Evolutionary conservation across 2,888 invertebrate genomes (phyloP), one percentile per base, ranked within the genome.

Genomic region (Caradrina clavipalpis): DNA sequence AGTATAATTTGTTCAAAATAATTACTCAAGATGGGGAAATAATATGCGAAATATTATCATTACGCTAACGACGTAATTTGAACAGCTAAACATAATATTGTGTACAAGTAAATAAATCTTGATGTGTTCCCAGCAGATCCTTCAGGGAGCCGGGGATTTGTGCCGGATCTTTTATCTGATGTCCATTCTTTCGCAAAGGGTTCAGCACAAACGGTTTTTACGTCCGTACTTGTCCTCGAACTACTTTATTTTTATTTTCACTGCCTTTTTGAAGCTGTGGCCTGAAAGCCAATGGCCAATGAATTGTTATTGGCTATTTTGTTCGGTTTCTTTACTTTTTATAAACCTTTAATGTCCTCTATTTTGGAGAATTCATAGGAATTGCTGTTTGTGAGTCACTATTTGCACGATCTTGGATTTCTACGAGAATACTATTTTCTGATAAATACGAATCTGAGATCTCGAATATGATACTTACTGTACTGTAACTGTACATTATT

Each of bases 151-250:
- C 21, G 21, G 81, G 82, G 87, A 84, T 86, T 83, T 81, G 80
- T 75, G 68, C 45, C 50, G 55, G 68, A 73, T 75, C 71, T 73
- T 76, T 84, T 82, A 86, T 86, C 81, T 70, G 79, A 81, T 86
- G 78, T 74, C 80, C 86, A 83, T 82, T 86, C 77, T 75, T 82
- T 80, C 73, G 74, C 68, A 71, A 70, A 81, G 65, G 78, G 66
- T 77, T 83, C 69, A 57, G 50, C 22, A 55, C 31, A 22, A 77
- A 73, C 60, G 49, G 55, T 73, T 77, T 80, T 73, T 83, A 83
- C 77, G 69, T 69, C 45, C 49, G 26, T 53, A 26, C 59, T 66
- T 69, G 73, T 83, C 68, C 45, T 58, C 55, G 26, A 51, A 56
- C 56, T 63, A 66, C 47, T 69, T 71, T 70, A 50, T 73, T 63